Evolutionary conservation across 2,888 invertebrate species (phyloP).

Genomic region (Laspeyria flexula): DNA sequence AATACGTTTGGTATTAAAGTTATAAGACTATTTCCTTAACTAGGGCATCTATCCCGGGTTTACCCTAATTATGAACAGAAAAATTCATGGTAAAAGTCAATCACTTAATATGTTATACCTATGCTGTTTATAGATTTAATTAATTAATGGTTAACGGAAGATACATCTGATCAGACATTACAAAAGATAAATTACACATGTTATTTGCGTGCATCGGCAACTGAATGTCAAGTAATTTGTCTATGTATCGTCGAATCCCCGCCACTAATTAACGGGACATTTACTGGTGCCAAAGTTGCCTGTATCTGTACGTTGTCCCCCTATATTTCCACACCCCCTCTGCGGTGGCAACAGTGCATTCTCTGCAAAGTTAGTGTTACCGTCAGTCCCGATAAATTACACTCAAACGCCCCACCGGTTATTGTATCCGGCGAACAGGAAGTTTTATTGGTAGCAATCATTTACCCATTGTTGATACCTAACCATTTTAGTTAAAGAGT

Average conservation of each 20-base stretch:
- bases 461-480: slow-evolving; percentile 19
- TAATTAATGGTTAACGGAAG: neutral
- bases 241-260: slow-evolving; percentile 66
- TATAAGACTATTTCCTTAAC: too few species aligned
- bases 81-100: too few species aligned
- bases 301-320: slow-evolving; percentile 55
- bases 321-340: slow-evolving; percentile 39
- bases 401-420: slow-evolving; percentile 24
- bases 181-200: slow-evolving; percentile 34
- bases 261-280: slow-evolving; percentile 80
- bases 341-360: slow-evolving; percentile 46
- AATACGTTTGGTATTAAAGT: too few species aligned
- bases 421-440: slow-evolving; percentile 21
- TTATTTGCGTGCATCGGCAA: slow-evolving; percentile 66
- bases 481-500: slow-evolving; percentile 13
- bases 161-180: neutral
- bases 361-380: slow-evolving; percentile 48
- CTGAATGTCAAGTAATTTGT: slow-evolving; percentile 76
- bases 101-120: too few species aligned
- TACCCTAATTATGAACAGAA: too few species aligned
- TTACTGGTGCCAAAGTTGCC: slow-evolving; percentile 75
- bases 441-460: slow-evolving; percentile 15
- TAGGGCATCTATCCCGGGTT: too few species aligned
- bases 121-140: neutral
- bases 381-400: slow-evolving; percentile 44